phyloP scores from a whole-genome alignment of 1,140 invertebrate species.

The Thereuonema tuberculata region DNA sequence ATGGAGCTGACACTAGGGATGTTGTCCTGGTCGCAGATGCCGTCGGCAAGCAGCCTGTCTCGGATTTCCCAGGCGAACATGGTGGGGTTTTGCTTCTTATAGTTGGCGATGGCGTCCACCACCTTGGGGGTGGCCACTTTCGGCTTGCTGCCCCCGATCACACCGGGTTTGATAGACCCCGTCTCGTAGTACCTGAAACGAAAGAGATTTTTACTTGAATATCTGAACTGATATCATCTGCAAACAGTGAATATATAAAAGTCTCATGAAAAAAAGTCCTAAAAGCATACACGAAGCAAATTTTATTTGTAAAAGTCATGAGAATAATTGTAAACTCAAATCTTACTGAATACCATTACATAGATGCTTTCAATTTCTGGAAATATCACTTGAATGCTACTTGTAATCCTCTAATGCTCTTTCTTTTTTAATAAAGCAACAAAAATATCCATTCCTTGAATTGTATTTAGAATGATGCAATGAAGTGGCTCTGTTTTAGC shows the following conservation, averaged over 20 bases:
- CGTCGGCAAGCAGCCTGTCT: conserved; percentile 87
- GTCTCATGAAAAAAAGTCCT: conserved; percentile 17
- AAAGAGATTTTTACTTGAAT: no score
- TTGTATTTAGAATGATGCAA: no score
- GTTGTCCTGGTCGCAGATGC: conserved; percentile 95
- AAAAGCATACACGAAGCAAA: conserved; percentile 19
- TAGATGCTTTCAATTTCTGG: no score
- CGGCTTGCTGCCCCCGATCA: conserved; percentile 97
- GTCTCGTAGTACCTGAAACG: conserved; percentile 89
- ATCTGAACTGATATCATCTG: conserved; percentile 6
- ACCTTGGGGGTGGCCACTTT: conserved; percentile 98
- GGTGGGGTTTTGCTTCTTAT: conserved; percentile 97
- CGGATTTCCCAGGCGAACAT: conserved; percentile 99
- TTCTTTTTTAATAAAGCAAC: no score
- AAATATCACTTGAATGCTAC: no score
- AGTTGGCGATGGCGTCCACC: conserved; percentile 94
- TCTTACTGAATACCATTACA: no score
- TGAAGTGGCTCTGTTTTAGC: no score
- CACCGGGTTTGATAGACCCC: conserved; percentile 95
- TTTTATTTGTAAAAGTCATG: conserved; percentile 13
- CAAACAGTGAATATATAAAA: conserved; percentile 4
- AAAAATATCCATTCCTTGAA: no score
- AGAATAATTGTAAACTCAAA: no score
- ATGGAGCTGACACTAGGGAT: conserved; percentile 98
- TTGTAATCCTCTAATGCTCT: no score